Evolutionary conservation across 1,140 invertebrate species (phyloP).

Genomic region (Drosophila ogumai): DNA sequence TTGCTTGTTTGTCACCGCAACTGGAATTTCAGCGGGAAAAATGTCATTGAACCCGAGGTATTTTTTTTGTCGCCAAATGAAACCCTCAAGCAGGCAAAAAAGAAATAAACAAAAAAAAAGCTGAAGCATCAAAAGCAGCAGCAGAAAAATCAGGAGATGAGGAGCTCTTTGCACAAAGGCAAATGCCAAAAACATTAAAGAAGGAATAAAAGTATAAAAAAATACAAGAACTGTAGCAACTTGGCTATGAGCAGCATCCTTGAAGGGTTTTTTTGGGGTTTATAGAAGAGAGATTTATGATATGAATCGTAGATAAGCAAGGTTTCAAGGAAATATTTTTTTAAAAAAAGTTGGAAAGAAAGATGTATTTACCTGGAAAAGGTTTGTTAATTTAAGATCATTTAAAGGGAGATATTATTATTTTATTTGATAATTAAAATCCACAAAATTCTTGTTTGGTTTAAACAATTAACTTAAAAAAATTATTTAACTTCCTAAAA

Average conservation of each 20-base stretch:
- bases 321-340: background rate
- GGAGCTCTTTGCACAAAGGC: slow-evolving; percentile 35
- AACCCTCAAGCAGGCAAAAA: slow-evolving; percentile 52
- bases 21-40: slow-evolving; percentile 59
- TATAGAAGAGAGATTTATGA: slow-evolving; percentile 6
- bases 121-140: slow-evolving; percentile 20
- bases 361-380: background rate
- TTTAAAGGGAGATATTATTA: background rate
- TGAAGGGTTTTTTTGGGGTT: slow-evolving; percentile 10
- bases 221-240: background rate
- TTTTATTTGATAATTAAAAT: too few species aligned
- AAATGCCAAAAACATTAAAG: slow-evolving; percentile 56
- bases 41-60: slow-evolving; percentile 68
- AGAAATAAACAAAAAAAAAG: slow-evolving; percentile 5
- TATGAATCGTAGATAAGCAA: slow-evolving; percentile 4
- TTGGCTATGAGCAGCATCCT: slow-evolving; percentile 12
- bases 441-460: too few species aligned
- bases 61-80: slow-evolving; percentile 48
- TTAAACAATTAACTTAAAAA: too few species aligned
- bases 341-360: background rate
- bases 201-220: slow-evolving; percentile 16
- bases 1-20: slow-evolving; percentile 42
- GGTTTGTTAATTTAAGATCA: background rate
- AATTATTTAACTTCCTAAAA: too few species aligned
- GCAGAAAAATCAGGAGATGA: slow-evolving; percentile 25